phyloP scores from a whole-genome alignment of 1,140 invertebrate species.

The Patella vulgata region DNA sequence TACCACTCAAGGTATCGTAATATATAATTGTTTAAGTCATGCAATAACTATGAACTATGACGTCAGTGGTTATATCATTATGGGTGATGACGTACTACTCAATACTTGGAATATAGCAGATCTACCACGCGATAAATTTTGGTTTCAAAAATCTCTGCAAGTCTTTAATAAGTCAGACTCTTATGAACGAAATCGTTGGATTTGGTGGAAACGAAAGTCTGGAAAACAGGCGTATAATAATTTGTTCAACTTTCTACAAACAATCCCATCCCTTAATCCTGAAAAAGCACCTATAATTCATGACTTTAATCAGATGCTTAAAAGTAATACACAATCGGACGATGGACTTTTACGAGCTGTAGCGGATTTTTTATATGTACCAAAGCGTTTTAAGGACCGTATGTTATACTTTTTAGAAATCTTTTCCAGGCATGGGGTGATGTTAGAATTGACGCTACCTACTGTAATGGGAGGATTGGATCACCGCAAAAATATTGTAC shows the following conservation, averaged over 20 bases:
- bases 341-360: constrained; percentile 1
- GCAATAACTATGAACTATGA: constrained; percentile 4
- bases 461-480: background rate
- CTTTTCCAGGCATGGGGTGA: background rate
- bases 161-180: background rate
- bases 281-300: constrained; percentile 2
- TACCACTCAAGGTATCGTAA: background rate
- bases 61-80: constrained; percentile 2
- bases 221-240: background rate
- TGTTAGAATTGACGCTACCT: background rate
- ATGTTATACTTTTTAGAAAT: constrained; percentile 1
- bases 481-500: background rate
- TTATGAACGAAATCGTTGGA: background rate
- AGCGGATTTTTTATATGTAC: constrained; percentile 1
- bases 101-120: constrained; percentile 3
- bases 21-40: constrained; percentile 6
- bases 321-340: background rate
- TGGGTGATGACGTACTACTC: constrained; percentile 5
- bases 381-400: background rate
- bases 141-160: background rate
- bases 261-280: background rate
- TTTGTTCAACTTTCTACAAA: background rate
- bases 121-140: constrained; percentile 3
- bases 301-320: background rate
- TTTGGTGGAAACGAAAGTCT: background rate